Evolutionary conservation across 2,113 vertebrate genomes (phyloP), one percentile per base, ranked within the genome.

Genomic region (Saccopteryx leptura): DNA sequence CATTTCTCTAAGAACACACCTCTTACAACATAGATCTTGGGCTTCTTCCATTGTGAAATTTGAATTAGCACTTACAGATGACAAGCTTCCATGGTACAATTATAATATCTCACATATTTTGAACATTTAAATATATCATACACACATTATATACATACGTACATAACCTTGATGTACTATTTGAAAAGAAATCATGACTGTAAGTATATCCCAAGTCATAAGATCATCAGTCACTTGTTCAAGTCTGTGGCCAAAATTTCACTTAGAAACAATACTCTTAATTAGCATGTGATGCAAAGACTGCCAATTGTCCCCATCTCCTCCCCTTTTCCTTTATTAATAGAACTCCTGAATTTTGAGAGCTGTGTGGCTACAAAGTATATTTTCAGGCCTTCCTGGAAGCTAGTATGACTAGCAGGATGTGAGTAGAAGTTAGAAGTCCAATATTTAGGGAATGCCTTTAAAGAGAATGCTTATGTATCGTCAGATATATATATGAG

Each of bases 61-160:
- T 95, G 68, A 75, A 94, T 94, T 88, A 82, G 58, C 39, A 78
- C 63, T 85, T 91, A 84, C 31, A 93, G 82, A 91, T 96, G 79
- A 91, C 58, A 93, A 96, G 54, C 90, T 56, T 54, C 76, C 56
- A 78, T 76, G 82, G 68, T n/a, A 90, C 91, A 85, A 88, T 95
- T 68, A 90, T 83, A 74, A 83, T 72, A 71, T 14, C 58, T 54
- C 89, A 96, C 12, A 46, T 65, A 95, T 63, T 94, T 88, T 94
- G 56, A 95, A 89, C 63, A 95, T 86, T 94, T 92, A 90, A 96
- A 86, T 88, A 89, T 78, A 90, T 58, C 69, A 90, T 63, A 78
- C 58, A 75, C 39, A 88, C 4, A 66, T 50, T 65, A 75, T 81
- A 72, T n/a, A 75, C 31, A 91, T 85, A 76, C 48, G 66, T 71